phyloP scores from a whole-genome alignment of 2,113 vertebrate genomes.

The Equus przewalskii region DNA sequence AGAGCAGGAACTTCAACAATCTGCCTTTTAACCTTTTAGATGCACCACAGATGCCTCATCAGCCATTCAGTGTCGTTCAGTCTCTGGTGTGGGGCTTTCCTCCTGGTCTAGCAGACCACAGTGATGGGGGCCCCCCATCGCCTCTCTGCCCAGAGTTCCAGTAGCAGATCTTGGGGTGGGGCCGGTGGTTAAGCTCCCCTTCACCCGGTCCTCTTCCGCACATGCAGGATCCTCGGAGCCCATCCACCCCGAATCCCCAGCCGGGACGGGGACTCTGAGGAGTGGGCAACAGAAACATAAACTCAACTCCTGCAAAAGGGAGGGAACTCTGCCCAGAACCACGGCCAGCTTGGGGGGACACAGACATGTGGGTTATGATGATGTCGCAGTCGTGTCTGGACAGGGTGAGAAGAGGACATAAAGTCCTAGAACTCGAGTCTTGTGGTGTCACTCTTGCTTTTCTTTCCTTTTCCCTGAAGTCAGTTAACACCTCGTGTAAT shows the following conservation, averaged over 20 bases:
- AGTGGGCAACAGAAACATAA: neutral
- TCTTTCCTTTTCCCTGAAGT: neutral
- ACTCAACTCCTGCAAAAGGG: neutral
- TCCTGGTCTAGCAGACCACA: neutral
- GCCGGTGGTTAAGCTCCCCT: neutral
- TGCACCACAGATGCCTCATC: neutral
- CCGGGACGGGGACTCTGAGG: neutral
- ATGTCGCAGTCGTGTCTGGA: neutral
- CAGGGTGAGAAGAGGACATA: neutral
- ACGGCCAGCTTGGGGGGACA: neutral
- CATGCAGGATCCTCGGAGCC: neutral
- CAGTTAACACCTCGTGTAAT: neutral
- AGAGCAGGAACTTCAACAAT: neutral
- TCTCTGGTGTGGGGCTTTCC: neutral
- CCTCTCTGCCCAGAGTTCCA: neutral
- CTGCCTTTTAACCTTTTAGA: neutral
- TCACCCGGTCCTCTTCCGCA: neutral
- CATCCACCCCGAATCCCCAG: rapidly evolving
- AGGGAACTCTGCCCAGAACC: neutral
- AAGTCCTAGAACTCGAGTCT: neutral
- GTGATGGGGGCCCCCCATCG: too few species aligned
- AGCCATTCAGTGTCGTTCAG: neutral
- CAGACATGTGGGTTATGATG: rapidly evolving
- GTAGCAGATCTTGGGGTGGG: neutral
- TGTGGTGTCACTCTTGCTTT: neutral